Percentiles rank a stretch among this genome's conserved stretches.
Evolutionary conservation across 2,797 vertebrate genomes (phyloP).

Genomic region (Apogon hyalosoma): DNA sequence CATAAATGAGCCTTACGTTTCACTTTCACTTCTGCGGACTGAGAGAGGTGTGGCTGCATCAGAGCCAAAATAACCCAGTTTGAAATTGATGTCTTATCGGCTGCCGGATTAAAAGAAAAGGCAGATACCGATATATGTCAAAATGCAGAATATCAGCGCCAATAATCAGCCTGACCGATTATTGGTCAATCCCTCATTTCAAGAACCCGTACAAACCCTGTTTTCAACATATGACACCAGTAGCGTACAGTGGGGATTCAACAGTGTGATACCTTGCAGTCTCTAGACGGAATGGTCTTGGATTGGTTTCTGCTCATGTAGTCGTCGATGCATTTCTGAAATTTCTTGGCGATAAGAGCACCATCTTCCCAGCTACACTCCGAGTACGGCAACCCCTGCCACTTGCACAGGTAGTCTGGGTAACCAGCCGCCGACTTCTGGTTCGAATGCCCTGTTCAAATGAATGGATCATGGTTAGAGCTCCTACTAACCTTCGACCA

Average conservation of each 20-base stretch:
- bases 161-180: too few relatives aligned
- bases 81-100: too few relatives aligned
- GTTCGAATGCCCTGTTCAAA: conserved; percentile 93
- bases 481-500: too few relatives aligned
- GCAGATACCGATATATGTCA: too few relatives aligned
- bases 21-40: too few relatives aligned
- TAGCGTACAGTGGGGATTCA: not conserved
- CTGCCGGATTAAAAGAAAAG: too few relatives aligned
- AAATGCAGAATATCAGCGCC: too few relatives aligned
- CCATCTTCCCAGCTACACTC: conserved; percentile 99
- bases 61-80: too few relatives aligned
- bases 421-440: conserved; percentile 97
- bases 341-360: conserved; percentile 93
- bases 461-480: not conserved
- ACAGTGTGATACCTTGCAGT: conserved; percentile 90
- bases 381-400: conserved; percentile 96
- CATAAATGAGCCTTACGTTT: too few relatives aligned
- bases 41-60: too few relatives aligned
- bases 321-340: conserved; percentile 93
- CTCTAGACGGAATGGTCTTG: conserved; percentile 95
- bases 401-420: conserved; percentile 98
- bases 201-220: not conserved
- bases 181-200: too few relatives aligned
- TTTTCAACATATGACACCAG: not conserved
- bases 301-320: conserved; percentile 96